Conservation (phyloP, 2,888 invertebrate genomes). For the Didymodactylos carnosus region DNA sequence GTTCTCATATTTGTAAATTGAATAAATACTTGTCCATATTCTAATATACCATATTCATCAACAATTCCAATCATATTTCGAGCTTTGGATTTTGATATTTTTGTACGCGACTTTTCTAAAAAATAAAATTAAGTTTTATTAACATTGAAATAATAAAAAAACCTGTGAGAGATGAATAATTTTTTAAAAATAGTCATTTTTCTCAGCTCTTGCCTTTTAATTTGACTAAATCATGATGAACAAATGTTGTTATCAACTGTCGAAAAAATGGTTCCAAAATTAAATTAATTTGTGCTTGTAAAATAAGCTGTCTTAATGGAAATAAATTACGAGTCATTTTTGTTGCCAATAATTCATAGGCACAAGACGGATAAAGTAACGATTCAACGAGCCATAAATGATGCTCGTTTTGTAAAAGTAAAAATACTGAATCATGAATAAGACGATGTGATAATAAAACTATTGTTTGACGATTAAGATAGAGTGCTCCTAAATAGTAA, state of each 20-base stretch:
- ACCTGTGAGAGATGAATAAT: too few relatives aligned
- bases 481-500: background rate
- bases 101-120: background rate
- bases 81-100: background rate
- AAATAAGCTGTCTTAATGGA: background rate
- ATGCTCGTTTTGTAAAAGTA: background rate
- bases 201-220: too few relatives aligned
- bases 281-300: background rate
- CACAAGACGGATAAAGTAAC: background rate
- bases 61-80: background rate
- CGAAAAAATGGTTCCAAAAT: background rate
- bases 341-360: background rate
- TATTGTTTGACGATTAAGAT: background rate
- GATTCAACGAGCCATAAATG: background rate
- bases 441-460: background rate
- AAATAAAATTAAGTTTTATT: too few relatives aligned
- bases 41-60: background rate
- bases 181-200: too few relatives aligned
- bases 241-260: background rate
- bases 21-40: background rate
- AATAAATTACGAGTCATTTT: background rate
- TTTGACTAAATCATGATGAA: background rate
- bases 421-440: background rate
- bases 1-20: background rate
- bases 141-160: too few relatives aligned